These are phyloP conservation scores for Spisula solida DNA, from an alignment of 2,888 invertebrate genomes.

Conservation along the genomic window DNA sequence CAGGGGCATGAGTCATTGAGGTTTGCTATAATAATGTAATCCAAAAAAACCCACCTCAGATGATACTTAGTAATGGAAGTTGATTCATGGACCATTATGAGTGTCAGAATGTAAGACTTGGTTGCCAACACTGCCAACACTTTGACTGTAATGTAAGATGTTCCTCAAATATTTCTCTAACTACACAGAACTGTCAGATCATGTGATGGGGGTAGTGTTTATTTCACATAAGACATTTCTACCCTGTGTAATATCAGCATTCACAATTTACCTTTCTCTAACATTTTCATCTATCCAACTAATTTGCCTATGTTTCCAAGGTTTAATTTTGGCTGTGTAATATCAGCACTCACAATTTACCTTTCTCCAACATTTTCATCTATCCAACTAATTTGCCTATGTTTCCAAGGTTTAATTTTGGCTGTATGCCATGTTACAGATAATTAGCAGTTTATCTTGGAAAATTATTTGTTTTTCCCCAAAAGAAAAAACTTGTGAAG, in stretches of 20 bases:
- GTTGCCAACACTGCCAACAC: not conserved
- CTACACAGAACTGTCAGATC: not conserved
- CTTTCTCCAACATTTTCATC: not conserved
- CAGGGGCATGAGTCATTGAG: too few species aligned
- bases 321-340: not conserved
- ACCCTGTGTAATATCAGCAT: not conserved
- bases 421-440: not conserved
- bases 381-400: not conserved
- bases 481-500: too few species aligned
- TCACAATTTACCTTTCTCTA: not conserved
- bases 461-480: not conserved
- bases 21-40: too few species aligned
- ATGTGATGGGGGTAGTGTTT: not conserved
- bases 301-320: not conserved
- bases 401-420: not conserved
- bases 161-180: not conserved
- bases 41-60: too few species aligned
- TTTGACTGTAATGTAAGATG: not conserved
- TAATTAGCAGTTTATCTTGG: not conserved
- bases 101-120: not conserved
- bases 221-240: not conserved
- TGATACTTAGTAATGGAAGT: too few species aligned
- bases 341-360: not conserved
- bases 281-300: constrained; percentile 18
- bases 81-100: not conserved